Conservation (phyloP, 2,113 vertebrate genomes). For the Hippotragus niger region DNA sequence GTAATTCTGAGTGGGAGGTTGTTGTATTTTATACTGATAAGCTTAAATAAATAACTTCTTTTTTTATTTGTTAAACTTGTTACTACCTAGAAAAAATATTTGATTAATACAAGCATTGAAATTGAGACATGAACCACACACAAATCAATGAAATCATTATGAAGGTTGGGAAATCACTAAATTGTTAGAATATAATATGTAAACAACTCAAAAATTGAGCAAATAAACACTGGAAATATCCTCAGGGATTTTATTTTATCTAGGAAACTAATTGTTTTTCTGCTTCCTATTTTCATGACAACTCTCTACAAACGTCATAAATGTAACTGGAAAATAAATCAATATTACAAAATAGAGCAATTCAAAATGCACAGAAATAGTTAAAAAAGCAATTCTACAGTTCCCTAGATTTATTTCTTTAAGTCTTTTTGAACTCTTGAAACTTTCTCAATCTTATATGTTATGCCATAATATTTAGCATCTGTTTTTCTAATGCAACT, state of each 20-base stretch:
- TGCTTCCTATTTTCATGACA: neutral
- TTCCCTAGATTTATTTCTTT: neutral
- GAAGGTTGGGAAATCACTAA: conserved; percentile 27
- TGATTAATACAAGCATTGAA: neutral
- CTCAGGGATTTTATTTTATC: conserved; percentile 41
- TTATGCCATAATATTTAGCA: neutral
- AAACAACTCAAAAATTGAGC: conserved; percentile 17
- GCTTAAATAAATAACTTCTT: neutral
- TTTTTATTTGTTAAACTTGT: neutral
- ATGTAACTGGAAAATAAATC: conserved; percentile 40
- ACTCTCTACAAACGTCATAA: conserved; percentile 15
- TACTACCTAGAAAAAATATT: neutral
- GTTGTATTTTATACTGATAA: neutral
- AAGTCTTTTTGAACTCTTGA: neutral
- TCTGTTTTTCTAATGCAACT: neutral
- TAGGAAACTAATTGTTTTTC: conserved; percentile 32
- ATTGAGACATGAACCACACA: neutral
- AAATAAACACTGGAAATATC: conserved; percentile 37
- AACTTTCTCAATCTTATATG: neutral
- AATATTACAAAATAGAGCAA: conserved; percentile 9
- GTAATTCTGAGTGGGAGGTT: neutral
- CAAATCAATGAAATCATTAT: conserved; percentile 25
- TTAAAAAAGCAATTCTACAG: neutral
- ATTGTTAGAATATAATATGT: neutral
- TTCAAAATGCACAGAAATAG: neutral